phyloP scores from a whole-genome alignment of 2,797 vertebrate species.

The Sebastes vulpes region DNA sequence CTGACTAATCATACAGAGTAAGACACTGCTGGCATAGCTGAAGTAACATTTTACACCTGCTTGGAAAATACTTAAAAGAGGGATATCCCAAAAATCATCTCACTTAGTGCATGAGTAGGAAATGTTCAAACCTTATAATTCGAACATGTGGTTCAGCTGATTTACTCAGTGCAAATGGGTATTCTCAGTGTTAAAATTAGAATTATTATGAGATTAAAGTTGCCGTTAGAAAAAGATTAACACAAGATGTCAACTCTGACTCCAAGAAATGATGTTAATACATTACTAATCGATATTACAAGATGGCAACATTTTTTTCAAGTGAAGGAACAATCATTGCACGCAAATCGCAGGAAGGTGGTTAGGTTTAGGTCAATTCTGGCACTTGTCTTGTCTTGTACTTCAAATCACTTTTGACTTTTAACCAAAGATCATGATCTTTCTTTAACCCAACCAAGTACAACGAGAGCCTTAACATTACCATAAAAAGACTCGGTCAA shows the following conservation, averaged over 20 bases:
- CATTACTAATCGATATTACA: not conserved
- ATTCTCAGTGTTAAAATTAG: not conserved
- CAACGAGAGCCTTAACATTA: no score
- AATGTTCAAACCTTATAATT: not conserved
- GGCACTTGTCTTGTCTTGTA: not conserved
- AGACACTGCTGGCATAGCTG: not conserved
- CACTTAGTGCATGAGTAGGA: not conserved
- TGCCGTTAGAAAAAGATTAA: not conserved
- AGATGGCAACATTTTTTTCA: not conserved
- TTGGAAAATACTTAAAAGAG: not conserved
- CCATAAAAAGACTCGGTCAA: no score
- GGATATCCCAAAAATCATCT: not conserved
- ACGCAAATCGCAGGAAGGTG: not conserved
- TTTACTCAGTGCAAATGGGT: not conserved
- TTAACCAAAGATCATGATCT: no score
- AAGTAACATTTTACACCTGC: not conserved
- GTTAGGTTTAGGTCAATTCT: not conserved
- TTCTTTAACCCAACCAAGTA: no score
- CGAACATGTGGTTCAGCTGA: not conserved
- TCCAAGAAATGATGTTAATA: not conserved
- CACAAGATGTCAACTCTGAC: not conserved
- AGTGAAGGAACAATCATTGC: not conserved
- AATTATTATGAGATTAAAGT: not conserved
- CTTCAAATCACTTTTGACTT: not conserved
- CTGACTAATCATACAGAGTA: not conserved